Evolutionary conservation across 2,888 invertebrate species (phyloP).

Genomic region (Disparrhopalites patrizii): DNA sequence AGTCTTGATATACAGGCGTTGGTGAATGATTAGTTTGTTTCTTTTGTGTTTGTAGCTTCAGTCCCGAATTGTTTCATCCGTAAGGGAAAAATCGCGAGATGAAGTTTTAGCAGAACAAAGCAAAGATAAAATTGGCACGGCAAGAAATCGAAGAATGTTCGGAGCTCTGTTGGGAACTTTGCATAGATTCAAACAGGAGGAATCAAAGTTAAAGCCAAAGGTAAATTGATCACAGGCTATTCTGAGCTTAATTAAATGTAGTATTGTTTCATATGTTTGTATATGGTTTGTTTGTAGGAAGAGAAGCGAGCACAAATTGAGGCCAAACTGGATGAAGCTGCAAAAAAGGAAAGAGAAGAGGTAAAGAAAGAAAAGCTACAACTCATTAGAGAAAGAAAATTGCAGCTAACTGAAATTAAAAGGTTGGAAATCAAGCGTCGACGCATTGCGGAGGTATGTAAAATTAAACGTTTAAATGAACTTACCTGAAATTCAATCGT

Average conservation of each 20-base stretch:
- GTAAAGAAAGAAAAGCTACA: constrained; percentile 76
- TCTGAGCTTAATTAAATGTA: neutral
- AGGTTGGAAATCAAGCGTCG: constrained; percentile 86
- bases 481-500: no score
- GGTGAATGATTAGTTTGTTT: neutral
- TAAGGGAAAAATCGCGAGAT: constrained; percentile 78
- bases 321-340: constrained; percentile 87
- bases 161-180: constrained; percentile 90
- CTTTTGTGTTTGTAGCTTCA: constrained; percentile 53
- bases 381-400: constrained; percentile 76
- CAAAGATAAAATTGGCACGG: constrained; percentile 68
- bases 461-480: neutral
- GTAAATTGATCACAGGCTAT: constrained; percentile 54
- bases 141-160: constrained; percentile 89
- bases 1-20: neutral
- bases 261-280: neutral
- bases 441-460: constrained; percentile 71
- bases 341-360: constrained; percentile 78
- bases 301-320: constrained; percentile 84
- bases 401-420: constrained; percentile 82
- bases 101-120: constrained; percentile 77
- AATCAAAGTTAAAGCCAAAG: constrained; percentile 80
- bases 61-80: constrained; percentile 73
- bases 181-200: constrained; percentile 92
- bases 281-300: constrained; percentile 56